Percentiles rank a stretch among this genome's conserved stretches.
phyloP scores from a whole-genome alignment of 1,140 invertebrate genomes.

The Sminthurinus signatus region DNA sequence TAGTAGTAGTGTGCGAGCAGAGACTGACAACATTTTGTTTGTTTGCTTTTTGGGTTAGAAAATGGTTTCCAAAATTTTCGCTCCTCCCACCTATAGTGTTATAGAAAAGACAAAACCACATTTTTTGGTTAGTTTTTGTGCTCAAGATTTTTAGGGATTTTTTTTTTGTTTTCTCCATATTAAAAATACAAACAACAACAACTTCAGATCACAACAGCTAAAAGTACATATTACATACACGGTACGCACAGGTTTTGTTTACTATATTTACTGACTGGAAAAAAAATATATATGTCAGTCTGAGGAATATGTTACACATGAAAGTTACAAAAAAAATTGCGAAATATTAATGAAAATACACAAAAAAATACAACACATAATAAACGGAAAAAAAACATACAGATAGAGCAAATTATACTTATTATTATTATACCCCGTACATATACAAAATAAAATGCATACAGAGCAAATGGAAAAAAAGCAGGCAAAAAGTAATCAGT shows the following conservation, averaged over 20 bases:
- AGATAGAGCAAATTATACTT: no score
- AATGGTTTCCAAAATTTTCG: constrained; percentile 40
- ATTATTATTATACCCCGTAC: no score
- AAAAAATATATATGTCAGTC: no score
- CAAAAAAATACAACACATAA: not conserved
- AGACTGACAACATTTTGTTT: constrained; percentile 28
- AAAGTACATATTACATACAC: constrained; percentile 1
- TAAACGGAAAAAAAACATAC: not conserved
- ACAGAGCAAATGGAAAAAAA: no score
- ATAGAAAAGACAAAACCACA: constrained; percentile 42
- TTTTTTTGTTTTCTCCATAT: constrained; percentile 5
- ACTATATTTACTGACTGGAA: no score
- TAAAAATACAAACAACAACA: no score
- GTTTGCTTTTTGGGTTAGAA: constrained; percentile 36
- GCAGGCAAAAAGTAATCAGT: no score
- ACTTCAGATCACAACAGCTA: not conserved
- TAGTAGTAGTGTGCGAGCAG: constrained; percentile 24
- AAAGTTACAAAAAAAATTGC: no score
- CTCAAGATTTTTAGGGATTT: constrained; percentile 11
- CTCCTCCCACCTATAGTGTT: constrained; percentile 42
- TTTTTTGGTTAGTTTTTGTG: constrained; percentile 34
- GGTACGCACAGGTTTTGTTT: no score
- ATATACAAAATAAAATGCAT: no score
- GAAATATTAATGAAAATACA: not conserved
- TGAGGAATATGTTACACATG: no score